Base-by-base conservation (phyloP, 2,888 invertebrate genomes). In the Crematogaster levior region DNA sequence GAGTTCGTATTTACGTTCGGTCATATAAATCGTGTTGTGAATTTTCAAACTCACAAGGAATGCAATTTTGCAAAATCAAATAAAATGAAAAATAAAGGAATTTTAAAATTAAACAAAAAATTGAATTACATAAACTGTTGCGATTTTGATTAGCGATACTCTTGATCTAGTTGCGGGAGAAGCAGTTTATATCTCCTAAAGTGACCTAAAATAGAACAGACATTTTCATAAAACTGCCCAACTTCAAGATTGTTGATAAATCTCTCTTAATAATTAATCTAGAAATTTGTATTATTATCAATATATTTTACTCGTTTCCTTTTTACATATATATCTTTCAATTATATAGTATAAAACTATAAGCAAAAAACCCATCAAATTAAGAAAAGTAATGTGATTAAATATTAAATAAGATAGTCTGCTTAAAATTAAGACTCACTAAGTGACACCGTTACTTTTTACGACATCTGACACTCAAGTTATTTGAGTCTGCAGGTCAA, bases 111-210 rank as follows among this genome's bases (percentile, higher is more conserved):
- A 34, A 27, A 3, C 37, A 12, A n/a, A 10, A 56, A 43, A 43
- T 51, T 30, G 15, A 63, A 74, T 75, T 75, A 51, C n/a, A 40
- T 63, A 21, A 18, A 48, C 34, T 48, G n/a, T 61, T 12, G 24
- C 24, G 48, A 74, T 74, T 74, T 34, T 60, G 46, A 27, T 40
- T 40, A 30, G 24, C 21, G 40, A 40, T 40, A 56, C n/a, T 53
- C 68, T 68, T 77, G 77, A 68, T 68, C 77, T 56, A 43, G n/a
- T 15, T 43, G 37, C 37, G 48, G 48, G 18, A 34, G 65, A 43
- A 74, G 74, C 30, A 77, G 68, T 77, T 77, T 77, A 56, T 43
- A 56, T 18, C 56, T 30, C 10, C n/a, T n/a, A n/a, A n/a, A 30
- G 68, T 30, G 68, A 21, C 7, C 12, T 40, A 43, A 77, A 77